A percentile compares a stretch with the other conserved stretches of the same genome.
These are phyloP conservation scores for Halotydeus destructor DNA, from an alignment of 1,140 invertebrate genomes.

Conservation along the genomic window DNA sequence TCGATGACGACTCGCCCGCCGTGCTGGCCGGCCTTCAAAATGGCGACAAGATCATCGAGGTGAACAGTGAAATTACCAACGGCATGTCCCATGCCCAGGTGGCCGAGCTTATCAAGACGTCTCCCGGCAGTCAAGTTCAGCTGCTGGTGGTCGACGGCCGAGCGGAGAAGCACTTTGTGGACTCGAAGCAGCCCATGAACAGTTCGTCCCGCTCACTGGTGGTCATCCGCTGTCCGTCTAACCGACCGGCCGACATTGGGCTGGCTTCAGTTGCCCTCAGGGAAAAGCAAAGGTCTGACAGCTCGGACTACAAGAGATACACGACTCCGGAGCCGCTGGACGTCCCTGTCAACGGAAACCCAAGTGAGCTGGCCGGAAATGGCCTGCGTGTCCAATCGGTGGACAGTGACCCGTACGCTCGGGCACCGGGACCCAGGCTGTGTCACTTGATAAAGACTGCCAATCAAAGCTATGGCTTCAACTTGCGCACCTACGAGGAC, in stretches of 20 bases:
- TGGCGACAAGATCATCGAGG: constrained; percentile 1
- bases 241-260: no score
- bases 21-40: neutral
- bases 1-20: neutral
- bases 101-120: neutral
- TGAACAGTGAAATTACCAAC: neutral
- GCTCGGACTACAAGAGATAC: no score
- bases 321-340: neutral
- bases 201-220: neutral
- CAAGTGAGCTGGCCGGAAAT: neutral
- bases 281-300: no score
- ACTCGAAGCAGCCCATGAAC: neutral
- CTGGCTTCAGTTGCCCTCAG: no score
- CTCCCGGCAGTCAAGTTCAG: neutral
- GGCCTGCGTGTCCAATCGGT: neutral
- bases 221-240: neutral
- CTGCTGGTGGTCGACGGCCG: constrained; percentile 1
- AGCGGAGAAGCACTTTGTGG: neutral
- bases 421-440: constrained; percentile 3
- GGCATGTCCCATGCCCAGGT: neutral
- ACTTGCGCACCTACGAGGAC: neutral
- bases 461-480: neutral
- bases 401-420: neutral
- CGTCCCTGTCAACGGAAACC: neutral
- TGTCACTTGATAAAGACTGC: neutral